phyloP scores from a whole-genome alignment of 1,140 invertebrate genomes.

The Drosophila kanapiae region DNA sequence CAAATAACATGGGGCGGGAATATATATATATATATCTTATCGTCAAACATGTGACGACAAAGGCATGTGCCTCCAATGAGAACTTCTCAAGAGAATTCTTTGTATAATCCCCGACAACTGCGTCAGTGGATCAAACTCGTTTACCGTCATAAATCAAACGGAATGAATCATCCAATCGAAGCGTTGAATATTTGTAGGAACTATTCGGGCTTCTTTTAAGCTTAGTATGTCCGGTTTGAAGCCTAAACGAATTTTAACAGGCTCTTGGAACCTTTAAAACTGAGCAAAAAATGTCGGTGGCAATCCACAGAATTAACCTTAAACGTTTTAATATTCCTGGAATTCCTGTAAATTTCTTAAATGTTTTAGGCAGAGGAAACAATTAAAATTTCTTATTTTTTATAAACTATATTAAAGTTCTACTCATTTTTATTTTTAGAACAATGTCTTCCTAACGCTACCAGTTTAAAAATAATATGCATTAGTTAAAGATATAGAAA shows the following conservation, averaged over 20 bases:
- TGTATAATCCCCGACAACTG: slow-evolving; percentile 5
- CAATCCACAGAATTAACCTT: background rate
- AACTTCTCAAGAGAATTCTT: slow-evolving; percentile 18
- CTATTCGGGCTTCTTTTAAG: background rate
- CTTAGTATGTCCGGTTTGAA: slow-evolving; percentile 19
- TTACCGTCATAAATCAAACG: slow-evolving; percentile 18
- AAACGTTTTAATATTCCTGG: background rate
- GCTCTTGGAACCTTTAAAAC: slow-evolving; percentile 6
- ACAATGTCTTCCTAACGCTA: too few species aligned
- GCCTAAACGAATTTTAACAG: background rate
- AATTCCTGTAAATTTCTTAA: background rate
- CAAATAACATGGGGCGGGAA: slow-evolving; percentile 1
- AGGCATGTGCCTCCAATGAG: slow-evolving; percentile 3
- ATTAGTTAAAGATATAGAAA: background rate
- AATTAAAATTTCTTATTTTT: too few species aligned
- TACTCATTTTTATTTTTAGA: too few species aligned
- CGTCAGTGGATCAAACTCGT: slow-evolving; percentile 28
- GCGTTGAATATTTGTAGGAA: background rate
- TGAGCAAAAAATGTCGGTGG: background rate
- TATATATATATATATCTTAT: slow-evolving; percentile 10
- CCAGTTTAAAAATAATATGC: background rate
- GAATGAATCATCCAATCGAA: slow-evolving; percentile 33
- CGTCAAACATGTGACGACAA: slow-evolving; percentile 41
- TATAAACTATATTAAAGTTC: too few species aligned
- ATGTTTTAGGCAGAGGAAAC: background rate